These are phyloP conservation scores for Zygothrica quintamaculata DNA, from an alignment of 2,888 invertebrate genomes.

Conservation along the genomic window DNA sequence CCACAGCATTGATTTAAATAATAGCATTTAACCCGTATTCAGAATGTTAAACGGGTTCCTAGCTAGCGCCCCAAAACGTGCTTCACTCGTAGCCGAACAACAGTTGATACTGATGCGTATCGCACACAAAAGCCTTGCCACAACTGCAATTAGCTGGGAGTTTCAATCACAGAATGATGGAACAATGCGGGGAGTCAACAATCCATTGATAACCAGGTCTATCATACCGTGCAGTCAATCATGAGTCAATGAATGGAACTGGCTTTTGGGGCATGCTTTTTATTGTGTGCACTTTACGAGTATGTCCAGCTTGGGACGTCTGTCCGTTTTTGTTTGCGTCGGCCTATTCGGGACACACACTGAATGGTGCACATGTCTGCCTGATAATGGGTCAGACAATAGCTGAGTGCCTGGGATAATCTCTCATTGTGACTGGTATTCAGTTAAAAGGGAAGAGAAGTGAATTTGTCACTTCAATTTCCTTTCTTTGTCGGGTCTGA, in stretches of 20 bases:
- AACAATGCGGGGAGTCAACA: constrained; percentile 17
- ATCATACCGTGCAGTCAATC: constrained; percentile 54
- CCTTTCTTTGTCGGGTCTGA: constrained; percentile 20
- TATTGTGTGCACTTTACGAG: constrained; percentile 20
- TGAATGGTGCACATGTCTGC: constrained; percentile 46
- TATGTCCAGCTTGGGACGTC: constrained; percentile 40
- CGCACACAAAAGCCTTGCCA: constrained; percentile 6
- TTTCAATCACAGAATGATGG: constrained; percentile 36
- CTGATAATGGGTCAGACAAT: constrained; percentile 53
- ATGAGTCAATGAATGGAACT: too few species aligned
- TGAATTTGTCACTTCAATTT: constrained; percentile 33
- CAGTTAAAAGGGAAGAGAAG: constrained; percentile 3
- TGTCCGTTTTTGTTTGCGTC: neutral
- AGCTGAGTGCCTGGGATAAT: constrained; percentile 41
- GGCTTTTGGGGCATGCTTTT: constrained; percentile 27
- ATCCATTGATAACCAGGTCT: constrained; percentile 9
- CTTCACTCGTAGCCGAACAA: constrained; percentile 11
- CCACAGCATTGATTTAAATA: constrained; percentile 82
- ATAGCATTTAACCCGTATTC: constrained; percentile 72
- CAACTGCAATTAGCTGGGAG: constrained; percentile 49
- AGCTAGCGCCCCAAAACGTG: constrained; percentile 24
- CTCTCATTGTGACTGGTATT: constrained; percentile 34
- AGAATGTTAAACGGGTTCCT: constrained; percentile 9
- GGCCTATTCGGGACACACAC: neutral
- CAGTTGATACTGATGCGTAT: neutral